These are phyloP conservation scores for Resseliella maxima DNA, from an alignment of 2,888 invertebrate species.

Conservation along the genomic window DNA sequence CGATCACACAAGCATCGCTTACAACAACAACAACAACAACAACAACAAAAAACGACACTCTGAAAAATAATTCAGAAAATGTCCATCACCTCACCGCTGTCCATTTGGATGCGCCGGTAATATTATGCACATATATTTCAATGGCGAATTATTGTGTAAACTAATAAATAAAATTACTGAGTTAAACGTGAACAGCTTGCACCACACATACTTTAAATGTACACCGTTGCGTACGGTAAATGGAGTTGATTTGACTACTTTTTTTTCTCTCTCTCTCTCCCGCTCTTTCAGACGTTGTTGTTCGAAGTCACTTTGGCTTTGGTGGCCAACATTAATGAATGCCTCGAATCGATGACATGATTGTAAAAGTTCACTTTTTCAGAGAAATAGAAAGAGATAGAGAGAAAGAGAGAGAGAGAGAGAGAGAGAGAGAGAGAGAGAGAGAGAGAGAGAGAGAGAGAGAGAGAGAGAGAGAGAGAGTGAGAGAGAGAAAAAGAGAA, in stretches of 20 bases:
- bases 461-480: too few species aligned
- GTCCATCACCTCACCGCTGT: conserved; percentile 11
- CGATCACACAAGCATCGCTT: not conserved
- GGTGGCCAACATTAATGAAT: conserved; percentile 36
- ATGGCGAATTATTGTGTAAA: conserved; percentile 54
- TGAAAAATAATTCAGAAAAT: conserved; percentile 23
- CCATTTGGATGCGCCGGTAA: conserved; percentile 37
- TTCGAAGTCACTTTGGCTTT: not conserved
- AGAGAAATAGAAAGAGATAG: too few species aligned
- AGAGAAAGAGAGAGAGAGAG: too few species aligned
- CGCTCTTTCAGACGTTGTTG: not conserved
- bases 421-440: too few species aligned
- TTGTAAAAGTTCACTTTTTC: conserved; percentile 5
- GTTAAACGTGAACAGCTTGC: not conserved
- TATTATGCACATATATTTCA: conserved; percentile 54
- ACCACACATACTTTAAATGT: not conserved
- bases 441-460: too few species aligned
- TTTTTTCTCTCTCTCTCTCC: not conserved
- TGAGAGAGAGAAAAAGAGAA: too few species aligned
- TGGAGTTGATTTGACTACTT: not conserved
- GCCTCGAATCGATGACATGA: not conserved
- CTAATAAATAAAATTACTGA: conserved; percentile 48
- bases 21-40: not conserved
- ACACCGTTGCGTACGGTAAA: conserved; percentile 29
- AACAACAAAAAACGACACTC: not conserved